phyloP scores from a whole-genome alignment of 64 coral and sea anemone genomes.

The Stichodactyla mertensii region DNA sequence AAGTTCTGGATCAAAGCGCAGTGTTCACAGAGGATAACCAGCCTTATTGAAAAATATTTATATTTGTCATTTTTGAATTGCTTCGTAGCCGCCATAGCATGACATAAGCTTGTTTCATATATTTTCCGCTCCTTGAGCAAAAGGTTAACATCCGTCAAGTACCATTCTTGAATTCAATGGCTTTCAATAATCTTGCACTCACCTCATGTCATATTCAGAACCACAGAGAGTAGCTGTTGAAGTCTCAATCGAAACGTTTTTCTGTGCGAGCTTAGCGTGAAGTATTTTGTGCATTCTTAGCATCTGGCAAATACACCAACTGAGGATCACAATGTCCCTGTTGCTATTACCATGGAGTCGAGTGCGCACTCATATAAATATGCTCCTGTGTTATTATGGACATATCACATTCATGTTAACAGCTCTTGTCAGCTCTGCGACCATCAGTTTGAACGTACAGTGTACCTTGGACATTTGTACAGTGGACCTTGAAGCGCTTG shows the following conservation, averaged over 20 bases:
- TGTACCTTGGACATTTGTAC: too few relatives aligned
- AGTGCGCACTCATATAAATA: background rate
- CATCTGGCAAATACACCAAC: background rate
- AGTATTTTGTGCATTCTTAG: background rate
- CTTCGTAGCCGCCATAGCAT: too few relatives aligned
- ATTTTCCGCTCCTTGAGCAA: background rate
- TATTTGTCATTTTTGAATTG: too few relatives aligned
- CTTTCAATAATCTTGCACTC: background rate
- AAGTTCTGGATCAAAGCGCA: too few relatives aligned
- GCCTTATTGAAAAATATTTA: background rate
- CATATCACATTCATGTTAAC: background rate
- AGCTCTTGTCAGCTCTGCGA: background rate
- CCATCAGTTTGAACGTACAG: background rate
- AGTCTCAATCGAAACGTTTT: background rate
- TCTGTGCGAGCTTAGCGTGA: background rate
- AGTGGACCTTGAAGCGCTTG: background rate
- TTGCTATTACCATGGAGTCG: background rate
- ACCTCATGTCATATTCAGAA: background rate
- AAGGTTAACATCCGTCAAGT: conserved; percentile 5
- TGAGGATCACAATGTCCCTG: background rate
- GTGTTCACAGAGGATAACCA: background rate
- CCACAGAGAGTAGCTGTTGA: background rate
- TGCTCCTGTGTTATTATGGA: background rate
- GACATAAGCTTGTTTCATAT: background rate
- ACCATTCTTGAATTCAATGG: background rate